A percentile compares a stretch with the other conserved stretches of the same genome.
Evolutionary conservation across 2,113 vertebrate genomes (phyloP).

Genomic region (Empidonax alnorum): DNA sequence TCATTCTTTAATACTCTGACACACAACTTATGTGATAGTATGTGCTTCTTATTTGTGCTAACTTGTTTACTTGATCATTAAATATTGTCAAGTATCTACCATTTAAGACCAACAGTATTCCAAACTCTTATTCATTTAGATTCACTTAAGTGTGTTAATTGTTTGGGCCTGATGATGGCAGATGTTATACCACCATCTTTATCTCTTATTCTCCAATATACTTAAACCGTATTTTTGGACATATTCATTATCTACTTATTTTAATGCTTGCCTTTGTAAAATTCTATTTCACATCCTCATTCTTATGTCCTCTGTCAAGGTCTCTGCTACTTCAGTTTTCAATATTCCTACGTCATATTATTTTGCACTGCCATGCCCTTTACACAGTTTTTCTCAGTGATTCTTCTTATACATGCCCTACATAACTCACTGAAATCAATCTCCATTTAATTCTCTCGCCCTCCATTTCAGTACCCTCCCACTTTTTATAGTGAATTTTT

Average conservation of each 20-base stretch:
- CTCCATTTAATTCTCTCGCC: not conserved
- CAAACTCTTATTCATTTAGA: not conserved
- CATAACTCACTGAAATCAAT: not conserved
- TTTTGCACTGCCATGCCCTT: constrained; percentile 10
- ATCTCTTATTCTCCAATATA: not conserved
- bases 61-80: not conserved
- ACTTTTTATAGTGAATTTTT: not conserved
- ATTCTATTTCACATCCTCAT: not conserved
- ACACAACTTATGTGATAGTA: not conserved
- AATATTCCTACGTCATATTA: not conserved
- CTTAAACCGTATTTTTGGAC: not conserved
- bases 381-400: constrained; percentile 7
- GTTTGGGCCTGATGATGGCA: not conserved
- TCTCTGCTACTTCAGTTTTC: not conserved
- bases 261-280: constrained; percentile 1
- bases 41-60: not conserved
- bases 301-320: constrained; percentile 26
- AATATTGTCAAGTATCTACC: not conserved
- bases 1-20: not conserved
- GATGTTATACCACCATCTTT: not conserved
- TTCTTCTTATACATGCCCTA: constrained; percentile 5
- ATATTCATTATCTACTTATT: constrained; percentile 3
- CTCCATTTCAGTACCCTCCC: not conserved
- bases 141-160: not conserved
- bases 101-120: not conserved